Base-by-base conservation (phyloP, 2,797 vertebrate species). In the Microctenopoma lineatum region DNA sequence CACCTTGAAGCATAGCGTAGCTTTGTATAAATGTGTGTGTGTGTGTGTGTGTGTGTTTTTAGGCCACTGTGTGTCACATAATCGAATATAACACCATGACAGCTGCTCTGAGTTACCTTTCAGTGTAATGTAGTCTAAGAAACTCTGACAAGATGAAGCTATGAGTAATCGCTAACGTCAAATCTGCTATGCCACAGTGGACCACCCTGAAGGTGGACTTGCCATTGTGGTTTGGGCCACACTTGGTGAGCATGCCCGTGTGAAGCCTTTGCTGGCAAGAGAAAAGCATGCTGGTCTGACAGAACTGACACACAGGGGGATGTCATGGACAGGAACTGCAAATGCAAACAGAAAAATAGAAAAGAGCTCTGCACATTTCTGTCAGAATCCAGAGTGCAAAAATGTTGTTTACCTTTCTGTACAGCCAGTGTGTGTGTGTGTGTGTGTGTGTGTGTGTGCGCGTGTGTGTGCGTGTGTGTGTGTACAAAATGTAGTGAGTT, bases 201-300 rank as follows among this genome's bases (percentile, higher is more conserved):
- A 77, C 84, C 79, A 84, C 81, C 84, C 75, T 77, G 70, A 45
- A 79, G 68, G 51, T 69, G 67, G 61, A 18, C 27, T 29, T 32
- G 59, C 27, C 59, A 59, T 36, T 6, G 0, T n/a, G 57, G 62
- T 85, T 70, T 11, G 63, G 69, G 27, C 57, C 75, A 70, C 68
- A 72, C 60, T 53, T 39, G 15, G 60, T 57, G 59, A 78, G 57
- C 0, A 0, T 1, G 14, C 51, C 52, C 21, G 0, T 32, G 50
- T 39, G 61, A 47, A 50, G 65, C 46, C 7, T n/a, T 46, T 44
- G 47, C 36, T 13, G 50, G 42, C 73, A 48, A 54, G 16, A 63
- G 68, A 42, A 64, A 59, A 59, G 64, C 66, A 61, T 73, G 73
- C 45, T 78, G 73, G 64, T 74, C 63, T 6, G 3, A 56, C 39